Evolutionary conservation across 1,140 invertebrate genomes (phyloP).

Genomic region (Drosophila prosaltans): DNA sequence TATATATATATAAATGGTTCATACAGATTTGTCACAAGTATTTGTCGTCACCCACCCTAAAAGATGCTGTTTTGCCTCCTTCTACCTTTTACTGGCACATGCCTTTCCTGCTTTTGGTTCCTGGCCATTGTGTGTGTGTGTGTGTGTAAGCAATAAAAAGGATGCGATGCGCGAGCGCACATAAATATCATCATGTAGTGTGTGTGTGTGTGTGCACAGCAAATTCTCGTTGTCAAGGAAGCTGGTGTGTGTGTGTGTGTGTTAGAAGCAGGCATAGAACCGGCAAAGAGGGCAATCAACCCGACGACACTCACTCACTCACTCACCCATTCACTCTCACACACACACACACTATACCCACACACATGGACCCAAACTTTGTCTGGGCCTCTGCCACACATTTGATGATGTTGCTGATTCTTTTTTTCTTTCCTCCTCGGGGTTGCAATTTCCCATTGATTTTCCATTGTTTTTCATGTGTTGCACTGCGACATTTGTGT

Average conservation of each 20-base stretch:
- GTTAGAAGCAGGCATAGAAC: slow-evolving; percentile 27
- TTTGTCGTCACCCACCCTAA: slow-evolving; percentile 65
- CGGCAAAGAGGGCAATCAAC: slow-evolving; percentile 78
- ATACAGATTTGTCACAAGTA: slow-evolving; percentile 75
- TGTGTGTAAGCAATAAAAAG: slow-evolving; percentile 68
- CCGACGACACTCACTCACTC: slow-evolving; percentile 9
- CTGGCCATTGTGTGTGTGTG: slow-evolving; percentile 20
- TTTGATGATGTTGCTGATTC: slow-evolving; percentile 14
- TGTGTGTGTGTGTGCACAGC: slow-evolving; percentile 40
- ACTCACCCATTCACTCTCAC: background rate
- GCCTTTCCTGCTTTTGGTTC: slow-evolving; percentile 8
- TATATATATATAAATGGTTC: slow-evolving; percentile 16
- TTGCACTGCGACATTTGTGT: slow-evolving; percentile 44
- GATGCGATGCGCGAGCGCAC: slow-evolving; percentile 74
- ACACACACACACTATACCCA: background rate
- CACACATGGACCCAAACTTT: slow-evolving; percentile 39
- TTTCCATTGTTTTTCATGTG: slow-evolving; percentile 52
- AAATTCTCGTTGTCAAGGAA: slow-evolving; percentile 48
- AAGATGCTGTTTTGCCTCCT: background rate
- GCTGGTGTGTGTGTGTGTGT: slow-evolving; percentile 40
- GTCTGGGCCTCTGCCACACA: slow-evolving; percentile 15
- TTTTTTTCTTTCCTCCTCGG: slow-evolving; percentile 55
- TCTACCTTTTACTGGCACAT: too few species aligned
- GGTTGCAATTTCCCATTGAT: slow-evolving; percentile 79
- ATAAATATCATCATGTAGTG: slow-evolving; percentile 56